These are phyloP conservation scores for Nettapus auritus DNA, from an alignment of 2,113 vertebrate genomes.

Conservation along the genomic window DNA sequence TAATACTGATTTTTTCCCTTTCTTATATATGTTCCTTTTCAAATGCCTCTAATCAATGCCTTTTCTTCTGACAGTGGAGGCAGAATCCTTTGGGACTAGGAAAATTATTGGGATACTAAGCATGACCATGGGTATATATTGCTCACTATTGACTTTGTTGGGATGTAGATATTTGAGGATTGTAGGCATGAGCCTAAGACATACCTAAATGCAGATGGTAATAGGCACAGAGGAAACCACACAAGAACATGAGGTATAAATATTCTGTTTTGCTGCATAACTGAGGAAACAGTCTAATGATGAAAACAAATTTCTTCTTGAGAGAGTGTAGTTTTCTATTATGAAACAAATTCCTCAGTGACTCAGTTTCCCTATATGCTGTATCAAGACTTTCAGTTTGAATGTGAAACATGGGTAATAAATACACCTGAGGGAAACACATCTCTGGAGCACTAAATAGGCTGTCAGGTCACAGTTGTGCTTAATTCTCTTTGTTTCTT, in stretches of 20 bases:
- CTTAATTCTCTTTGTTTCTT: background rate
- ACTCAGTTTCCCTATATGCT: background rate
- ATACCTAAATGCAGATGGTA: background rate
- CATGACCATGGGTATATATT: background rate
- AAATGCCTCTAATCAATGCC: background rate
- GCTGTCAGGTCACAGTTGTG: background rate
- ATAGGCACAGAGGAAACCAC: background rate
- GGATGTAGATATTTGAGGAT: background rate
- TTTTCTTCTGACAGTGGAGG: background rate
- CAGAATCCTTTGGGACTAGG: background rate
- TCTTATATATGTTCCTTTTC: background rate
- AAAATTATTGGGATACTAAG: background rate
- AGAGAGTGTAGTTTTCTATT: background rate
- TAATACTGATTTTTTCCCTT: background rate
- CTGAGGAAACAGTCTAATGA: background rate
- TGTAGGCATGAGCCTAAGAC: background rate
- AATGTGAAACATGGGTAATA: background rate
- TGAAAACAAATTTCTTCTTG: background rate
- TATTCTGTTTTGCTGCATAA: background rate
- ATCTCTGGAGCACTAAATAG: background rate
- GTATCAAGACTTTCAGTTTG: background rate
- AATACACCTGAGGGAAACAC: background rate
- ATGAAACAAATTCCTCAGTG: background rate
- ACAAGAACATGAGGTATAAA: background rate
- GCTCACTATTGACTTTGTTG: background rate